Conservation (phyloP, 2,888 invertebrate genomes). For the Crepidodera aurea region DNA sequence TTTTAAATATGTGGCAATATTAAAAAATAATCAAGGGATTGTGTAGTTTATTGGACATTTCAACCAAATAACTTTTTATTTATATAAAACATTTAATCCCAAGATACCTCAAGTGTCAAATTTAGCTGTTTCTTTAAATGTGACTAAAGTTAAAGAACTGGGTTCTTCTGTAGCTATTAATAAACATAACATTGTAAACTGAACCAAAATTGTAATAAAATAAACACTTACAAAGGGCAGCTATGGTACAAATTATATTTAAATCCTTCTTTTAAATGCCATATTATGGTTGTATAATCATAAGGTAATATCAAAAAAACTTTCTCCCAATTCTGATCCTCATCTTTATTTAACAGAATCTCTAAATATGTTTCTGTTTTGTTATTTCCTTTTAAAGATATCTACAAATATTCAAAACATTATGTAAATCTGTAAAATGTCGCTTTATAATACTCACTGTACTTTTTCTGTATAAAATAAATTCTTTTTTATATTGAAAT, state of each 20-base stretch:
- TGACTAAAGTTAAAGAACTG: no score
- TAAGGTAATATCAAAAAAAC: slow-evolving; percentile 11
- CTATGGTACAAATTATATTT: slow-evolving; percentile 14
- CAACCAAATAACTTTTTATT: no score
- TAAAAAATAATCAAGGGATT: no score
- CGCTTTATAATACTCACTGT: slow-evolving; percentile 1
- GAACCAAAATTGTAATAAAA: no score
- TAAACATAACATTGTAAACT: no score
- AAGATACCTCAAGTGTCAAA: no score
- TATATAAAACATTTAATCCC: no score
- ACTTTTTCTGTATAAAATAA: slow-evolving; percentile 16
- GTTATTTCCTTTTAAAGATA: background rate
- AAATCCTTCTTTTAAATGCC: slow-evolving; percentile 11
- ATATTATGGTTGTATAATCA: background rate
- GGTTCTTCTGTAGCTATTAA: no score
- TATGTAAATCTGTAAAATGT: no score
- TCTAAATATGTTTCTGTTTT: slow-evolving; percentile 10
- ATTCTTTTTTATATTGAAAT: background rate
- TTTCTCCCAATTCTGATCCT: background rate
- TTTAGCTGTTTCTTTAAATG: no score
- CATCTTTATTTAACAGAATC: background rate
- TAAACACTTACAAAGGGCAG: slow-evolving; percentile 17
- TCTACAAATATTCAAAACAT: slow-evolving; percentile 12
- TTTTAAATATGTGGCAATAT: no score
- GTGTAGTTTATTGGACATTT: no score